phyloP scores from a whole-genome alignment of 2,113 vertebrate species.

The Eupsittula cactorum region DNA sequence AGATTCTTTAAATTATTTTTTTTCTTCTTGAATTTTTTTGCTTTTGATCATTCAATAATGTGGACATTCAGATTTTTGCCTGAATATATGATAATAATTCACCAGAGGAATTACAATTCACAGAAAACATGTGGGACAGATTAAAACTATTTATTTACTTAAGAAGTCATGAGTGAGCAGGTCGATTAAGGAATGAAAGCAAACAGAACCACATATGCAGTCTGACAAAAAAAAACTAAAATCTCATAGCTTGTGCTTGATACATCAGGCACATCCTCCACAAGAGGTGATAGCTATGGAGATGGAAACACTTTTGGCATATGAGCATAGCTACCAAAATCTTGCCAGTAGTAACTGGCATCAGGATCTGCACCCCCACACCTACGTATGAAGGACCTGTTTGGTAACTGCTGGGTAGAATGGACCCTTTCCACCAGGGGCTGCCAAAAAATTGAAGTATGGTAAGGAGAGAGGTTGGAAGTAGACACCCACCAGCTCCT shows the following conservation, averaged over 20 bases:
- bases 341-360: not conserved
- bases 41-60: not conserved
- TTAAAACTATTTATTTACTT: not conserved
- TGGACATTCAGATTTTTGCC: not conserved
- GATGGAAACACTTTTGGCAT: not conserved
- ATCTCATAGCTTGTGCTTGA: not conserved
- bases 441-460: not conserved
- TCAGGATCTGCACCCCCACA: not conserved
- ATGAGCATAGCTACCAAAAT: not conserved
- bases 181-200: not conserved
- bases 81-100: not conserved
- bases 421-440: fast-evolving
- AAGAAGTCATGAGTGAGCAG: not conserved
- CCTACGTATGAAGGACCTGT: fast-evolving
- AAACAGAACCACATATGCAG: not conserved
- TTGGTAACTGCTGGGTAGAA: not conserved
- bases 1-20: not conserved
- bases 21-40: not conserved
- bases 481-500: not conserved
- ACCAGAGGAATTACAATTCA: not conserved
- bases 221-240: not conserved
- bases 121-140: not conserved
- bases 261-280: not conserved
- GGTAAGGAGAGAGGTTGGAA: not conserved
- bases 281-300: not conserved